These are phyloP conservation scores for Digitonthophagus gazella DNA, from an alignment of 2,888 invertebrate species.

Conservation along the genomic window DNA sequence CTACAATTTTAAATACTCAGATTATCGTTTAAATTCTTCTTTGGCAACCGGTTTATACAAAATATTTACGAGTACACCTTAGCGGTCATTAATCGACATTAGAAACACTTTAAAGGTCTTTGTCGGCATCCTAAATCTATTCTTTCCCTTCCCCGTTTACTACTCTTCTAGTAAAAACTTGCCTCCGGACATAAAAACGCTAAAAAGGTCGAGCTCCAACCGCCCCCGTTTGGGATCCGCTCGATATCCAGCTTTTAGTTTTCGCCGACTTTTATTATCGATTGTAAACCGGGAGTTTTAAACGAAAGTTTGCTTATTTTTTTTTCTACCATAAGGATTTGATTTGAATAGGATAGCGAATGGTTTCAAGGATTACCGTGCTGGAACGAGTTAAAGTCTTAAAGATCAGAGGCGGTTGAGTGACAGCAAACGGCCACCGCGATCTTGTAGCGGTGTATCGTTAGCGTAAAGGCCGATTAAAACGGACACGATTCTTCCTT, in stretches of 20 bases:
- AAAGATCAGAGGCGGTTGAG: not conserved
- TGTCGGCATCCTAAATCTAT: conserved; percentile 42
- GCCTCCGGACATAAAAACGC: too few relatives aligned
- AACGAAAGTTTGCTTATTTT: too few relatives aligned
- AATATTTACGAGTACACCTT: conserved; percentile 36
- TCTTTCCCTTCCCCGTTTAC: not conserved
- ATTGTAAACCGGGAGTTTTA: too few relatives aligned
- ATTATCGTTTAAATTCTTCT: not conserved
- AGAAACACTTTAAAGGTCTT: conserved; percentile 46
- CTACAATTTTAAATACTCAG: not conserved
- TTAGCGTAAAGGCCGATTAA: not conserved
- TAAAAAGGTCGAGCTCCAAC: too few relatives aligned
- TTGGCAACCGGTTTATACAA: conserved; percentile 34
- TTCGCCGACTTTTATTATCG: too few relatives aligned
- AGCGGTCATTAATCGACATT: conserved; percentile 46
- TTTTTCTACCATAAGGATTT: too few relatives aligned
- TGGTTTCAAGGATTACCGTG: not conserved
- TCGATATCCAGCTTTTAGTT: too few relatives aligned
- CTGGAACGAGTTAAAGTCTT: not conserved
- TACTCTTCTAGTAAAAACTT: too few relatives aligned
- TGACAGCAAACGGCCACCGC: not conserved
- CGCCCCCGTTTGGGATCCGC: too few relatives aligned
- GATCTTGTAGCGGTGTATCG: not conserved
- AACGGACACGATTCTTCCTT: not conserved
- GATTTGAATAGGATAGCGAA: not conserved